These are phyloP conservation scores for Drosophila obscura DNA, from an alignment of 1,140 invertebrate species.

Conservation along the genomic window DNA sequence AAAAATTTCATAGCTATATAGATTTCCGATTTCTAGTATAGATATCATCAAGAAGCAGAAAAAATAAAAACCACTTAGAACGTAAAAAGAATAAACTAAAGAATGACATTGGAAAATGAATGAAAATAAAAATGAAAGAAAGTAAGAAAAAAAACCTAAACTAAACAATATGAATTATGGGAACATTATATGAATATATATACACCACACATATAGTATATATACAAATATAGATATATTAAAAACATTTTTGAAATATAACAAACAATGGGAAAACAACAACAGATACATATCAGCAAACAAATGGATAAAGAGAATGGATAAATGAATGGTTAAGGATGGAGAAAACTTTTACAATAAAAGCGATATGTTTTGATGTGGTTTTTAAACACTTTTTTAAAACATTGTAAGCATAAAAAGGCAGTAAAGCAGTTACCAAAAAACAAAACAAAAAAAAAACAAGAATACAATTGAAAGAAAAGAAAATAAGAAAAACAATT, in stretches of 20 bases:
- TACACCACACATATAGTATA: constrained; percentile 12
- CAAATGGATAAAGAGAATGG: constrained; percentile 44
- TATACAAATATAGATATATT: constrained; percentile 34
- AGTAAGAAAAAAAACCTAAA: constrained; percentile 48
- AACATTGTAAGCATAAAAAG: constrained; percentile 69
- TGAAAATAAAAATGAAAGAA: constrained; percentile 33
- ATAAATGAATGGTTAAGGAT: constrained; percentile 42
- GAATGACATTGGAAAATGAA: constrained; percentile 45
- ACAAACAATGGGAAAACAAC: constrained; percentile 58
- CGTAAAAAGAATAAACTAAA: constrained; percentile 58
- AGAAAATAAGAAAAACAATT: constrained; percentile 5
- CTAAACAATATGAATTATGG: constrained; percentile 83
- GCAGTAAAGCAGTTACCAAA: constrained; percentile 76
- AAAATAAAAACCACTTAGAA: constrained; percentile 45
- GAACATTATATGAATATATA: constrained; percentile 79
- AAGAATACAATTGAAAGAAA: constrained; percentile 30
- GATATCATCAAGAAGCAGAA: constrained; percentile 18
- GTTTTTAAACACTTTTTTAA: constrained; percentile 69
- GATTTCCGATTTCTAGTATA: constrained; percentile 32
- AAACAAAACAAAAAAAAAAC: constrained; percentile 23
- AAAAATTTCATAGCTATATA: constrained; percentile 54
- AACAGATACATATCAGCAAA: constrained; percentile 83
- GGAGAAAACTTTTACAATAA: constrained; percentile 60
- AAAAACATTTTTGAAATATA: constrained; percentile 60
- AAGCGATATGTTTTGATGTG: constrained; percentile 79